These are phyloP conservation scores for Trematomus bernacchii DNA, from an alignment of 2,797 vertebrate species.

Conservation along the genomic window DNA sequence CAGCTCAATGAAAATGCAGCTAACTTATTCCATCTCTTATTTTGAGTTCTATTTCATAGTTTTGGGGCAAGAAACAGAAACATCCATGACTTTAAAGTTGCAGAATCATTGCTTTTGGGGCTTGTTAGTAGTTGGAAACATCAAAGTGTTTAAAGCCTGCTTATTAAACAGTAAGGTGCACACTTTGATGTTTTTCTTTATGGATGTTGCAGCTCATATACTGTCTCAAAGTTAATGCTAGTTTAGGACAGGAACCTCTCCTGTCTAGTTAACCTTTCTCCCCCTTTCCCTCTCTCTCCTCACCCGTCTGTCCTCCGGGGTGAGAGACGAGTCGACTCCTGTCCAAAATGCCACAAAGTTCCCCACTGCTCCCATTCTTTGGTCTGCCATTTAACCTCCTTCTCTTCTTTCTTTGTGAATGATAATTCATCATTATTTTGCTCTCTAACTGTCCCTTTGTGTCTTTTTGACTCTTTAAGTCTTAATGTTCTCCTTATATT, in stretches of 20 bases:
- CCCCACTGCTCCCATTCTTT: not conserved
- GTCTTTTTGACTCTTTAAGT: not conserved
- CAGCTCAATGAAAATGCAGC: constrained; percentile 17
- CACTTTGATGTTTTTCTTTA: constrained; percentile 40
- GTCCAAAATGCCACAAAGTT: constrained; percentile 56
- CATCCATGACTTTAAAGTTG: constrained; percentile 11
- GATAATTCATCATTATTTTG: not conserved
- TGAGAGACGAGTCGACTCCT: constrained; percentile 60
- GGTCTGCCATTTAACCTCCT: constrained; percentile 10
- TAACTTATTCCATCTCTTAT: not conserved
- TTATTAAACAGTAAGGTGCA: constrained; percentile 40
- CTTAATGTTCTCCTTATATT: not conserved
- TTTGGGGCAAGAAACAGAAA: not conserved
- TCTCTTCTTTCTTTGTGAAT: not conserved
- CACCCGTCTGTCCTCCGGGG: constrained; percentile 18
- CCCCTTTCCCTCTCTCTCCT: constrained; percentile 10
- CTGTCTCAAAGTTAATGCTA: constrained; percentile 13
- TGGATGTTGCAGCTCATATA: constrained; percentile 38
- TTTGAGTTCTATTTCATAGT: not conserved
- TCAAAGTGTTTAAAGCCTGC: constrained; percentile 48
- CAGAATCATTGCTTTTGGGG: not conserved
- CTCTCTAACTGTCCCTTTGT: not conserved
- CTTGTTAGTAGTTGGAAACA: constrained; percentile 19
- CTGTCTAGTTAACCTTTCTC: constrained; percentile 39
- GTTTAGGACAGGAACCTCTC: constrained; percentile 21